phyloP scores from a whole-genome alignment of 2,797 vertebrate species.

The Xiphophorus birchmanni region DNA sequence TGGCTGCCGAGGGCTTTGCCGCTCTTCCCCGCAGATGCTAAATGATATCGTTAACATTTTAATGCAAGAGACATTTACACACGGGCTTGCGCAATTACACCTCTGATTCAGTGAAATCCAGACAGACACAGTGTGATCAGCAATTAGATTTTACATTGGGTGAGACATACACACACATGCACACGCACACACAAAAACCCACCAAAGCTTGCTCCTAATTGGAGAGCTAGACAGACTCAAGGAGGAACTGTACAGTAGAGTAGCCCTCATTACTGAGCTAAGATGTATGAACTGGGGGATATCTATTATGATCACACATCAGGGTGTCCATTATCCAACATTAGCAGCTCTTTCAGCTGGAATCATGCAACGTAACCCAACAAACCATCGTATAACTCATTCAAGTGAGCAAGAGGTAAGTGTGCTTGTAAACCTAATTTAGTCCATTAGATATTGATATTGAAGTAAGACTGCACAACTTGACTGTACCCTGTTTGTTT shows the following conservation, averaged over 20 bases:
- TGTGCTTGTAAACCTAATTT: constrained; percentile 69
- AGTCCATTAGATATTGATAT: constrained; percentile 69
- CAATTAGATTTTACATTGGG: constrained; percentile 84
- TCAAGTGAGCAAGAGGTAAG: constrained; percentile 63
- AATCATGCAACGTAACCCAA: constrained; percentile 66
- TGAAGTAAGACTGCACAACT: constrained; percentile 44
- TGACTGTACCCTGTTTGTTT: constrained; percentile 62
- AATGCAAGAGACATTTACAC: constrained; percentile 81
- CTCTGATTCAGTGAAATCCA: constrained; percentile 80
- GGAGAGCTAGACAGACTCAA: constrained; percentile 76
- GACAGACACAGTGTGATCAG: constrained; percentile 80
- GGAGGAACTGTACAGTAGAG: constrained; percentile 72
- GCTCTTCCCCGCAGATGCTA: constrained; percentile 74
- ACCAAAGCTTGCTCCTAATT: constrained; percentile 79
- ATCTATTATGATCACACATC: constrained; percentile 79
- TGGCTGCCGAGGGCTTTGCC: constrained; percentile 70
- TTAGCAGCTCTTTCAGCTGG: constrained; percentile 75
- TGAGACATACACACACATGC: constrained; percentile 49
- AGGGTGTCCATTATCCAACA: constrained; percentile 75
- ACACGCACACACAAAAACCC: constrained; percentile 38
- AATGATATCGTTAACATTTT: constrained; percentile 85
- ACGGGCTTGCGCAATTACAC: constrained; percentile 79
- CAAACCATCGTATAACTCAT: constrained; percentile 59
- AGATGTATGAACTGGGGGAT: constrained; percentile 74
- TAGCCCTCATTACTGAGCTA: constrained; percentile 79